These are phyloP conservation scores for Hexactinellida sp. DNA, from an alignment of 37 sponge, comb jelly and placozoan genomes.

Conservation along the genomic window DNA sequence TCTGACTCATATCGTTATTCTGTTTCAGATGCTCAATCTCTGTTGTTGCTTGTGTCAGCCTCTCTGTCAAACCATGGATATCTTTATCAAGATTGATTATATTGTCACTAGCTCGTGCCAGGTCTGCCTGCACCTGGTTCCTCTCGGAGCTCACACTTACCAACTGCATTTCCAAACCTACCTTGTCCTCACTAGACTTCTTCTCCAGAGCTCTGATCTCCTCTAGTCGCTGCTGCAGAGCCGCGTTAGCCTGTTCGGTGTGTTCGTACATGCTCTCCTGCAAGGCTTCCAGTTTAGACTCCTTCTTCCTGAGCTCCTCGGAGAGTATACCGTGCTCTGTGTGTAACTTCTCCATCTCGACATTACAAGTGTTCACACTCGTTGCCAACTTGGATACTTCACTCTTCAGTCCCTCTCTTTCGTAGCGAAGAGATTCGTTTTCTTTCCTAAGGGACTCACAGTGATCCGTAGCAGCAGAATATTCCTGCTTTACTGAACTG, in stretches of 20 bases:
- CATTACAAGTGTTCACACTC: not conserved
- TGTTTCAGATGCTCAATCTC: not conserved
- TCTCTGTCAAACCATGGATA: not conserved
- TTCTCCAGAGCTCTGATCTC: not conserved
- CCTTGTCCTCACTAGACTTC: not conserved
- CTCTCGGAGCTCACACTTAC: not conserved
- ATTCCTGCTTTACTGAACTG: not conserved
- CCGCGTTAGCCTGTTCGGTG: not conserved
- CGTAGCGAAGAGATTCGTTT: not conserved
- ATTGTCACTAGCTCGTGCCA: not conserved
- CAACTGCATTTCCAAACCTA: not conserved
- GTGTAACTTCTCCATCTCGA: not conserved
- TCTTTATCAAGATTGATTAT: not conserved
- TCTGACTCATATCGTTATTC: not conserved
- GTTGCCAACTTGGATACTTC: not conserved
- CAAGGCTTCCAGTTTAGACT: not conserved
- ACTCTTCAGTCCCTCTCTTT: not conserved
- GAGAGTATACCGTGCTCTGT: not conserved
- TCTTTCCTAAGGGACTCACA: not conserved
- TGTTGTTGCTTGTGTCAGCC: not conserved
- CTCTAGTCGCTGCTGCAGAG: not conserved
- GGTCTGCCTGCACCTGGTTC: not conserved
- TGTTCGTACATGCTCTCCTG: not conserved
- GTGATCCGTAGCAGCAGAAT: not conserved
- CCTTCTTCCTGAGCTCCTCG: not conserved